These are phyloP conservation scores for Willowsia nigromaculata DNA, from an alignment of 2,888 invertebrate species.

Conservation along the genomic window DNA sequence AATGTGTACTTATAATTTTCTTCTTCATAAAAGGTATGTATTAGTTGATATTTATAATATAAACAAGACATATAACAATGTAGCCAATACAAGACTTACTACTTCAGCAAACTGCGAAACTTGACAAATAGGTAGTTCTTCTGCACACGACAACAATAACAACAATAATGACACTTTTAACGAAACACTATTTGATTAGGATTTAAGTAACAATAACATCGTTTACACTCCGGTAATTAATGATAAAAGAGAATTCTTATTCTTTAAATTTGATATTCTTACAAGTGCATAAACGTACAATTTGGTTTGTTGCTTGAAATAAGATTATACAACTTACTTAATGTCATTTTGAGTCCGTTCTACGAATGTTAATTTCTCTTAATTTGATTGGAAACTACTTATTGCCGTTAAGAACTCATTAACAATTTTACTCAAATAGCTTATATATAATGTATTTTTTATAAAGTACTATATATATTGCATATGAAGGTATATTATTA, in stretches of 20 bases:
- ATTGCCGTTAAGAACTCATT: neutral
- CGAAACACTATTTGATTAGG: neutral
- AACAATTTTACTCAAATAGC: neutral
- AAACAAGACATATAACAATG: slow-evolving; percentile 4
- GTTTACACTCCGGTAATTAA: neutral
- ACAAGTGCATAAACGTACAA: neutral
- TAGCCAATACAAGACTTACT: neutral
- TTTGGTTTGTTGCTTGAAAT: neutral
- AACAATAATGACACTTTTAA: neutral
- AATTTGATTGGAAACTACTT: neutral
- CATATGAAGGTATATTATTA: neutral
- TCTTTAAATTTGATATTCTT: neutral
- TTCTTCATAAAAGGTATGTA: too few relatives aligned
- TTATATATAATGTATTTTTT: neutral
- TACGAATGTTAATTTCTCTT: slow-evolving; percentile 13
- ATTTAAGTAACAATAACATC: neutral
- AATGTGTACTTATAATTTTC: neutral
- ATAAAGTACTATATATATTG: neutral
- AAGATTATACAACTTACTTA: neutral
- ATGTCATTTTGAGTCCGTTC: slow-evolving; percentile 39
- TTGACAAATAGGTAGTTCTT: neutral
- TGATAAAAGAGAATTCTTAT: neutral
- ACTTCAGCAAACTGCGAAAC: slow-evolving; percentile 3
- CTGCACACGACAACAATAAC: neutral
- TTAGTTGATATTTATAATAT: slow-evolving; percentile 8